Percentiles rank a stretch among this genome's conserved stretches.
Evolutionary conservation across 2,888 invertebrate genomes (phyloP).

Genomic region (Trissolcus japonicus): DNA sequence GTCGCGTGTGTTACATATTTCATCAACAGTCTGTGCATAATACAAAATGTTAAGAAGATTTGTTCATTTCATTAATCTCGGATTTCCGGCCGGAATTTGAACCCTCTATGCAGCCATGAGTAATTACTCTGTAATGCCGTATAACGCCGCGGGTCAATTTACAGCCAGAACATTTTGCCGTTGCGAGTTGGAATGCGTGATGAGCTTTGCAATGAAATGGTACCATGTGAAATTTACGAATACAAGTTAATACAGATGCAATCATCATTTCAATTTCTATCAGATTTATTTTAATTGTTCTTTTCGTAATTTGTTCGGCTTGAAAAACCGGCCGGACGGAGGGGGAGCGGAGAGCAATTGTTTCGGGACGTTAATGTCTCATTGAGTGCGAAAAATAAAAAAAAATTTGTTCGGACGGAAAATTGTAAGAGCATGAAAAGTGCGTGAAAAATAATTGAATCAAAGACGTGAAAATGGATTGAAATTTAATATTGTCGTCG

Average conservation of each 20-base stretch:
- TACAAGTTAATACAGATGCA: slow-evolving; percentile 54
- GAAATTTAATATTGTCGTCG: slow-evolving; percentile 36
- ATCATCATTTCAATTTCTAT: slow-evolving; percentile 50
- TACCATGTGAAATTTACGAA: slow-evolving; percentile 54
- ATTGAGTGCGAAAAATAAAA: background rate
- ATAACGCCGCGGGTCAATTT: slow-evolving; percentile 56
- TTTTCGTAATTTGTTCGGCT: background rate
- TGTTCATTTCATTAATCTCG: slow-evolving; percentile 57
- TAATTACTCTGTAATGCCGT: slow-evolving; percentile 55
- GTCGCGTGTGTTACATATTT: slow-evolving; percentile 41
- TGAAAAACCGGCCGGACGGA: too few relatives aligned
- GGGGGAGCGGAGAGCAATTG: too few relatives aligned
- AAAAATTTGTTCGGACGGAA: background rate
- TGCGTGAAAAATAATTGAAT: slow-evolving; percentile 19
- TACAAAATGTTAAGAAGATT: slow-evolving; percentile 55
- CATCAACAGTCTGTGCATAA: slow-evolving; percentile 39
- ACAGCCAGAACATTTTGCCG: slow-evolving; percentile 55
- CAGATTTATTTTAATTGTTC: slow-evolving; percentile 29
- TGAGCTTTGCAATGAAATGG: slow-evolving; percentile 54
- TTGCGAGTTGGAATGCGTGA: slow-evolving; percentile 53
- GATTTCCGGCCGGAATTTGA: slow-evolving; percentile 54
- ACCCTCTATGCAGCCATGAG: slow-evolving; percentile 56
- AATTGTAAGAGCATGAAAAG: slow-evolving; percentile 5
- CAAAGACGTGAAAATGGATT: slow-evolving; percentile 37
- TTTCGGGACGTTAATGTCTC: background rate